Conservation (phyloP, 2,113 vertebrate genomes). For the Etia nguti region DNA sequence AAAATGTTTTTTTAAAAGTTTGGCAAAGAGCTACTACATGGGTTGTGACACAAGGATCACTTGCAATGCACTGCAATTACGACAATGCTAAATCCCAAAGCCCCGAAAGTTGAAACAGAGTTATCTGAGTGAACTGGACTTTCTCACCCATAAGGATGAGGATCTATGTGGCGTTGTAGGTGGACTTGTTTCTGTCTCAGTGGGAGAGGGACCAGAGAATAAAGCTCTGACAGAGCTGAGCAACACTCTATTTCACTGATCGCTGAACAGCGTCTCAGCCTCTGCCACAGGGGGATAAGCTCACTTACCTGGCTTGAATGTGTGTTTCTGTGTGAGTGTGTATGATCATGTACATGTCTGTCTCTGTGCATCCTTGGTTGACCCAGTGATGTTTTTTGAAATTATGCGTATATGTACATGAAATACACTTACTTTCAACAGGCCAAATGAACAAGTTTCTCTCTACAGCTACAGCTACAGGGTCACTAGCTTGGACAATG, state of each 20-base stretch:
- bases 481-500: slow-evolving; percentile 16
- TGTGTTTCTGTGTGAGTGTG: slow-evolving; percentile 1
- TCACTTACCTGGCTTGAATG: slow-evolving; percentile 53
- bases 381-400: neutral
- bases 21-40: neutral
- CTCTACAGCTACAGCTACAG: neutral
- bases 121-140: slow-evolving; percentile 2
- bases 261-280: slow-evolving; percentile 61
- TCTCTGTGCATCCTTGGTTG: neutral
- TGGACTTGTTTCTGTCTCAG: slow-evolving; percentile 30
- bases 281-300: slow-evolving; percentile 42
- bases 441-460: neutral
- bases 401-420: neutral
- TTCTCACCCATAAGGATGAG: slow-evolving; percentile 11
- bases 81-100: neutral
- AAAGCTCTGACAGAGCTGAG: slow-evolving; percentile 50
- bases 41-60: neutral
- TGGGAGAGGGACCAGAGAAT: slow-evolving; percentile 38
- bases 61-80: neutral
- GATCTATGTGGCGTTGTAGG: slow-evolving; percentile 8
- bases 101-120: neutral
- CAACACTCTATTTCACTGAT: slow-evolving; percentile 68
- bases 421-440: neutral
- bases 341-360: neutral
- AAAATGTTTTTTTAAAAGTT: neutral